Conservation (phyloP, 2,113 vertebrate species). For the Gymnogyps californianus region DNA sequence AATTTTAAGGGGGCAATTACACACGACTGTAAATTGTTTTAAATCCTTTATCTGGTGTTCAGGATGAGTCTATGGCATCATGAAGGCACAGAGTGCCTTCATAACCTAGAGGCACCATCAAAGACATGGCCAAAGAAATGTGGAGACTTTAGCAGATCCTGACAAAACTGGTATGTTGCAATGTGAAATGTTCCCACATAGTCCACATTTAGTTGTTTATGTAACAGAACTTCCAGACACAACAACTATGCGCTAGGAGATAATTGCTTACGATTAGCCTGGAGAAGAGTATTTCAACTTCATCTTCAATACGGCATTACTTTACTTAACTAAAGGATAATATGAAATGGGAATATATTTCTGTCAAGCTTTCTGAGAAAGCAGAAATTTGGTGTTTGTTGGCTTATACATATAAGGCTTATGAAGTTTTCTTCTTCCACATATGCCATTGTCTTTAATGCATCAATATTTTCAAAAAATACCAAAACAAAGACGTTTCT, state of each 20-base stretch:
- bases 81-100: not conserved
- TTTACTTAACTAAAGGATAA: not conserved
- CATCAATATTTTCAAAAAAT: not conserved
- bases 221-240: not conserved
- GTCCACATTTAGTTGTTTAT: not conserved
- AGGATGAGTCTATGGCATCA: not conserved
- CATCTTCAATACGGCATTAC: not conserved
- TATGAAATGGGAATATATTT: not conserved
- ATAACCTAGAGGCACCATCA: not conserved
- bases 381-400: not conserved
- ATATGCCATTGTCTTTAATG: not conserved
- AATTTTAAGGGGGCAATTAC: not conserved
- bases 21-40: not conserved
- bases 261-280: not conserved
- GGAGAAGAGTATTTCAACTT: not conserved
- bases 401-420: not conserved
- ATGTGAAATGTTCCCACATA: not conserved
- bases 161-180: not conserved
- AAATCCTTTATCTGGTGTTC: not conserved
- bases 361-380: not conserved
- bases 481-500: not conserved
- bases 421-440: not conserved
- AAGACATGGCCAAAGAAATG: not conserved
- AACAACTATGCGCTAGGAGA: not conserved
- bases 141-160: not conserved